These are phyloP conservation scores for Blastobasis lacticolella DNA, from an alignment of 2,888 invertebrate species.

Conservation along the genomic window DNA sequence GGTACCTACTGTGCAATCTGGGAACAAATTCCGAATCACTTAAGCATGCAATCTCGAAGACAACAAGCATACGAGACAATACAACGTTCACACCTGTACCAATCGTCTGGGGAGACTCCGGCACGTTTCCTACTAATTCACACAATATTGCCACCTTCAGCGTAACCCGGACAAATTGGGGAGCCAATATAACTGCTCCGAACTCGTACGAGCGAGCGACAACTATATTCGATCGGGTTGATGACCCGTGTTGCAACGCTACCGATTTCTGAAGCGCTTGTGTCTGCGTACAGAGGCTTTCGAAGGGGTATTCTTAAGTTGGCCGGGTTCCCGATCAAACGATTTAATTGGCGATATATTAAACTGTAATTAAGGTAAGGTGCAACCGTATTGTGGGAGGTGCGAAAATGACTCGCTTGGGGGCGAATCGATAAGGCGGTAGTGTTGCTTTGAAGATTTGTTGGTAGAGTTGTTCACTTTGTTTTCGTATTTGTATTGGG, in stretches of 20 bases:
- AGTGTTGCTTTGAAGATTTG: too few species aligned
- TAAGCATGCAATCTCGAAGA: too few species aligned
- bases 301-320: constrained; percentile 29
- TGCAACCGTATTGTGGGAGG: constrained; percentile 47
- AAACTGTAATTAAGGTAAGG: constrained; percentile 65
- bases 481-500: too few species aligned
- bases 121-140: background rate
- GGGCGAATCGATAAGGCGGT: constrained; percentile 25
- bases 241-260: constrained; percentile 27
- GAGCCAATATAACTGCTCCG: constrained; percentile 5
- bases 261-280: constrained; percentile 32
- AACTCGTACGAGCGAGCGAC: too few species aligned
- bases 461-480: too few species aligned
- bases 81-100: background rate
- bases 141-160: background rate
- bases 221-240: too few species aligned
- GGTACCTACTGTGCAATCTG: too few species aligned
- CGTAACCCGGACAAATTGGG: constrained; percentile 26
- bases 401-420: constrained; percentile 45
- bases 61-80: background rate
- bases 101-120: background rate
- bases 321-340: constrained; percentile 47
- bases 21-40: too few species aligned
- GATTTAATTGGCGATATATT: constrained; percentile 70
- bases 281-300: constrained; percentile 4